Evolutionary conservation across 2,113 vertebrate genomes (phyloP).

Genomic region (Sander lucioperca): DNA sequence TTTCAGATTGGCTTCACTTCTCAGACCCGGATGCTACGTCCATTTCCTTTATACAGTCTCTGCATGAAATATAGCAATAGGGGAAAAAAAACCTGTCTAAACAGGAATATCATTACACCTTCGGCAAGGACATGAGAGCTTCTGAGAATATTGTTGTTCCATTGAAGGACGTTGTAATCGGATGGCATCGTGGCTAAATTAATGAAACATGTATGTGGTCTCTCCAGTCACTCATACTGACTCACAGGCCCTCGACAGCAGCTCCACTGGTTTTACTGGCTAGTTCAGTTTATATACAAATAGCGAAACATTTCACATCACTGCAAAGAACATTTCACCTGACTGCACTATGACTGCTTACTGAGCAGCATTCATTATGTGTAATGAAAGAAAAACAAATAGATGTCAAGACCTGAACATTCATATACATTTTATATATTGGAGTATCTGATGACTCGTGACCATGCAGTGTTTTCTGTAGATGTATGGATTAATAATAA

Average conservation of each 20-base stretch:
- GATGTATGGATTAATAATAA: background rate
- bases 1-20: too few species aligned
- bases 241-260: background rate
- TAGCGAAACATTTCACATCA: background rate
- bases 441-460: conserved; percentile 14
- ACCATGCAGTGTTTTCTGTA: conserved; percentile 7
- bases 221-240: background rate
- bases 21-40: too few species aligned
- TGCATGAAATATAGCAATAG: too few species aligned
- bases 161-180: background rate
- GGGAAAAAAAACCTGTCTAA: background rate
- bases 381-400: conserved; percentile 22
- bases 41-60: too few species aligned
- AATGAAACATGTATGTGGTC: background rate
- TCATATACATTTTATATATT: background rate
- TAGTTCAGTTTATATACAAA: background rate
- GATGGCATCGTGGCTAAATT: background rate
- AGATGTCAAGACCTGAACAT: conserved; percentile 10
- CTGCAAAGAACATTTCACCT: background rate
- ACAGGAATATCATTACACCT: background rate
- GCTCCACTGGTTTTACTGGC: background rate
- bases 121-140: background rate
- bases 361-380: background rate
- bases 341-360: background rate
- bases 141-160: background rate